A percentile compares a stretch with the other conserved stretches of the same genome.
These are phyloP conservation scores for Chloropsis hardwickii DNA, from an alignment of 2,113 vertebrate species.

Conservation along the genomic window DNA sequence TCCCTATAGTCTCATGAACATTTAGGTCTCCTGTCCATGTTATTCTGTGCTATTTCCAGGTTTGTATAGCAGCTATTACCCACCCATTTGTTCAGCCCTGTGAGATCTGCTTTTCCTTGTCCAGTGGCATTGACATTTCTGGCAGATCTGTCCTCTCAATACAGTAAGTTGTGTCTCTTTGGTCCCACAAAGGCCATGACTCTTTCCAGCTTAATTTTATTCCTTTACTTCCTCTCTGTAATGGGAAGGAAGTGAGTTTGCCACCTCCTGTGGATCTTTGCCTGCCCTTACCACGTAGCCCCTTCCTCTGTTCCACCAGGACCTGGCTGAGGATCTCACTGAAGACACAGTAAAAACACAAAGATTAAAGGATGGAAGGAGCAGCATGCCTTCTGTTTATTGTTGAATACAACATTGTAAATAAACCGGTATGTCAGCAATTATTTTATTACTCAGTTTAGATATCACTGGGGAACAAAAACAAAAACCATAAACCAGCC, in stretches of 20 bases:
- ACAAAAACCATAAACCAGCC: not conserved
- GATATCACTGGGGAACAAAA: slow-evolving; percentile 4
- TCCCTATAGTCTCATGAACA: not conserved
- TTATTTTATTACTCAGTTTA: slow-evolving; percentile 13
- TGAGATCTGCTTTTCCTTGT: not conserved
- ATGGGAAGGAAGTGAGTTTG: not conserved
- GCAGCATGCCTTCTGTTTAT: not conserved
- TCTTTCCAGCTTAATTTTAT: not conserved
- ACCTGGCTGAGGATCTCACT: not conserved
- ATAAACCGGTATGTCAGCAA: not conserved
- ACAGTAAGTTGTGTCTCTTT: not conserved
- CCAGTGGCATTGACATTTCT: not conserved
- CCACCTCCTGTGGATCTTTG: not conserved
- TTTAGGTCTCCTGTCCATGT: not conserved
- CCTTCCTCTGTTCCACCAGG: not conserved
- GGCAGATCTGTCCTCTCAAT: not conserved
- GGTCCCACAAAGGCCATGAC: not conserved
- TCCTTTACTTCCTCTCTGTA: not conserved
- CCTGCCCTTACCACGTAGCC: accelerated
- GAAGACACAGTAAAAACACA: not conserved
- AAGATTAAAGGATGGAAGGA: not conserved
- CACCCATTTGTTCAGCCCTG: not conserved
- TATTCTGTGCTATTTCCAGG: not conserved
- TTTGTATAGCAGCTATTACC: not conserved
- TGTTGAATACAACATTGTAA: not conserved